Percentiles rank a stretch among this genome's conserved stretches.
Conservation (phyloP, 2,888 invertebrate species). For the Oscheius sp. region DNA sequence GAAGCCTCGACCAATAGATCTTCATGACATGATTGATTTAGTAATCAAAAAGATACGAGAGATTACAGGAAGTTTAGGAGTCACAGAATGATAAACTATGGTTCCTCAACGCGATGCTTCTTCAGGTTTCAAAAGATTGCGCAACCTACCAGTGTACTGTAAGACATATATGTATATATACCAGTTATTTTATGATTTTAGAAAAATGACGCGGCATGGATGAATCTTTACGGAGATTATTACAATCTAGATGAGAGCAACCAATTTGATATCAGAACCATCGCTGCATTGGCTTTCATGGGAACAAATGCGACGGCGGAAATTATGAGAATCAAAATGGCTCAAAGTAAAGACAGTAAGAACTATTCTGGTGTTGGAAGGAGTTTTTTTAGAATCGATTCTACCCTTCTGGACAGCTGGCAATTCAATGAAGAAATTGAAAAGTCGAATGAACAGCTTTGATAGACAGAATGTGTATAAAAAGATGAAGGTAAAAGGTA, state of each 20-base stretch:
- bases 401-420: slow-evolving; percentile 38
- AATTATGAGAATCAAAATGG: slow-evolving; percentile 48
- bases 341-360: slow-evolving; percentile 43
- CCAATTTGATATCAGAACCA: slow-evolving; percentile 46
- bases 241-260: slow-evolving; percentile 41
- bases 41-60: slow-evolving; percentile 29
- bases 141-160: slow-evolving; percentile 44
- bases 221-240: slow-evolving; percentile 44
- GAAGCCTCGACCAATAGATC: slow-evolving; percentile 35
- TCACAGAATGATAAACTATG: slow-evolving; percentile 4
- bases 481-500: slow-evolving; percentile 13
- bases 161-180: slow-evolving; percentile 21
- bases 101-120: slow-evolving; percentile 39
- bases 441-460: slow-evolving; percentile 23
- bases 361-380: background rate
- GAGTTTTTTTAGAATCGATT: slow-evolving; percentile 21
- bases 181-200: slow-evolving; percentile 13
- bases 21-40: slow-evolving; percentile 49
- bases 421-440: slow-evolving; percentile 1
- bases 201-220: slow-evolving; percentile 39
- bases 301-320: slow-evolving; percentile 44
- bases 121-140: slow-evolving; percentile 59
- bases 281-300: slow-evolving; percentile 57
- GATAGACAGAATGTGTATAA: background rate
- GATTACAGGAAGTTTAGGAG: background rate